Percentiles rank a stretch among this genome's conserved stretches.
These are phyloP conservation scores for Ramphastos sulfuratus DNA, from an alignment of 2,113 vertebrate genomes.

Conservation along the genomic window DNA sequence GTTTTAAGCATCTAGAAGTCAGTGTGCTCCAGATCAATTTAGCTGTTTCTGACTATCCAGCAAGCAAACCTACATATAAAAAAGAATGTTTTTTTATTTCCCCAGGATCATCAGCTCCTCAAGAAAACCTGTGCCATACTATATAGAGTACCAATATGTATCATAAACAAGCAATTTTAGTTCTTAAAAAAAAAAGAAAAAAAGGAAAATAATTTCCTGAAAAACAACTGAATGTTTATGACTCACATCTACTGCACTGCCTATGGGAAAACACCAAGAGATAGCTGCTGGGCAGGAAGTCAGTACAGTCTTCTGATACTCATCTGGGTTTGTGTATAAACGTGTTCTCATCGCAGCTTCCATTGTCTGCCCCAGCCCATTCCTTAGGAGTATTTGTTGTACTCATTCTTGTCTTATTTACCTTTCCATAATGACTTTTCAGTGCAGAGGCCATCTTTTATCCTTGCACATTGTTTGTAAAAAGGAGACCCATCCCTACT, in stretches of 20 bases:
- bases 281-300: slow-evolving; percentile 35
- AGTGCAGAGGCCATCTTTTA: slow-evolving; percentile 48
- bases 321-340: slow-evolving; percentile 53
- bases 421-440: slow-evolving; percentile 61
- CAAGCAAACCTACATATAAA: neutral
- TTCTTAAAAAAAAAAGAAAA: neutral
- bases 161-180: neutral
- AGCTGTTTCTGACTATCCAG: neutral
- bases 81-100: neutral
- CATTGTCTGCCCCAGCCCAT: neutral
- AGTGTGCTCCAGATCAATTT: neutral
- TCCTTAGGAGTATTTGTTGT: slow-evolving; percentile 60
- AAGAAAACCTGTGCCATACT: neutral
- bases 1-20: neutral
- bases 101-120: neutral
- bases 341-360: slow-evolving; percentile 28
- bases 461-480: slow-evolving; percentile 46
- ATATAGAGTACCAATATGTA: neutral
- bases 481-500: slow-evolving; percentile 23
- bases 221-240: neutral
- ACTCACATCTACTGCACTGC: neutral
- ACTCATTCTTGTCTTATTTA: slow-evolving; percentile 51
- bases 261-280: neutral
- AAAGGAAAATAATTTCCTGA: neutral
- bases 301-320: slow-evolving; percentile 47